These are phyloP conservation scores for Formicarius rufipectus DNA, from an alignment of 2,113 vertebrate species.

Conservation along the genomic window DNA sequence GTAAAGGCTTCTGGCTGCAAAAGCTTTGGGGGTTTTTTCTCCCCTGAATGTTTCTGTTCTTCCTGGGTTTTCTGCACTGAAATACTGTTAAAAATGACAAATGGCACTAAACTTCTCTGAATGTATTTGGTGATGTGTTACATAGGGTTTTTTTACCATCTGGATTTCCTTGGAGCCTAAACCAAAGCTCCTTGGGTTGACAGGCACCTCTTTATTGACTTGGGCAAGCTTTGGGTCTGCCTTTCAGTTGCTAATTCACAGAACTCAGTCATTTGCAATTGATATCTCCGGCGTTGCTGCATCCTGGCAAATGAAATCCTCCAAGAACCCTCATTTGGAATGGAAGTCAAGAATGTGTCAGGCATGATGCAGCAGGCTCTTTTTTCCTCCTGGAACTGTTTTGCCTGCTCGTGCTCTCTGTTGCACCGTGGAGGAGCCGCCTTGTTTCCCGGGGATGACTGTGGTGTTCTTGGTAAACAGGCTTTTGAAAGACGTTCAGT, in stretches of 20 bases:
- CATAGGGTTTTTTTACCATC: background rate
- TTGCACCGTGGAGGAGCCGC: background rate
- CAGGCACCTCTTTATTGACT: background rate
- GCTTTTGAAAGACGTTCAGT: background rate
- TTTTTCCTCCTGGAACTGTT: slow-evolving; percentile 7
- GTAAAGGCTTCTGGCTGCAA: background rate
- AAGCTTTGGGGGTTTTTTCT: background rate
- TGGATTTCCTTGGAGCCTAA: background rate
- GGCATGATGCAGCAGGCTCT: slow-evolving; percentile 26
- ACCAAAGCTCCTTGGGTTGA: background rate
- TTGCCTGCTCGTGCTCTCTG: background rate
- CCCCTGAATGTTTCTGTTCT: background rate
- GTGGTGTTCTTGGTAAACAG: background rate
- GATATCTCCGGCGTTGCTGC: background rate
- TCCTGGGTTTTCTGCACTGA: background rate
- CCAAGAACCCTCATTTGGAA: background rate
- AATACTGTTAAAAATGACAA: background rate
- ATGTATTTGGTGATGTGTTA: background rate
- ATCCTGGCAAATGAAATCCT: slow-evolving; percentile 22
- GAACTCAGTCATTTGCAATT: background rate
- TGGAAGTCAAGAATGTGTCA: slow-evolving; percentile 32
- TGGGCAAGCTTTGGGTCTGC: background rate
- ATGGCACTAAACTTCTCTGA: background rate
- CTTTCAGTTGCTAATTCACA: background rate
- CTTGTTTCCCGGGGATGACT: background rate